These are phyloP conservation scores for Enteromius fasciolatus DNA, from an alignment of 2,797 vertebrate genomes.

Conservation along the genomic window DNA sequence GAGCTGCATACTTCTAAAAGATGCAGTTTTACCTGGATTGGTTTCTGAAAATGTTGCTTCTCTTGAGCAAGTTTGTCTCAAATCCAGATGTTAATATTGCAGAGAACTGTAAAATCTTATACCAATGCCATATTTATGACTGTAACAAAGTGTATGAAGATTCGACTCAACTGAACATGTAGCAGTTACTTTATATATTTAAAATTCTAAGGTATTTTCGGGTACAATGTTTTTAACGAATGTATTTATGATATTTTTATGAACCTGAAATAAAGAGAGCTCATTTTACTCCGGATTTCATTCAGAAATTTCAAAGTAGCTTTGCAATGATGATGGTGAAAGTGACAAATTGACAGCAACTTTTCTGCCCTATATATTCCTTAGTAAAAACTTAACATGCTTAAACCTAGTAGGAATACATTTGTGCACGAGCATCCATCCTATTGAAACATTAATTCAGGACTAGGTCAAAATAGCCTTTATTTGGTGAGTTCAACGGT, in stretches of 20 bases:
- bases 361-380: neutral
- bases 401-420: neutral
- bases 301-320: neutral
- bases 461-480: slow-evolving; percentile 35
- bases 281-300: slow-evolving; percentile 5
- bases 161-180: slow-evolving; percentile 42
- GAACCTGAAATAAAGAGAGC: slow-evolving; percentile 49
- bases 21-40: slow-evolving; percentile 4
- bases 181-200: slow-evolving; percentile 40
- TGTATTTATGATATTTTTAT: slow-evolving; percentile 51
- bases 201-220: slow-evolving; percentile 42
- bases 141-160: slow-evolving; percentile 32
- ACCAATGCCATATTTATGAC: slow-evolving; percentile 24
- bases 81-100: neutral
- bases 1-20: neutral
- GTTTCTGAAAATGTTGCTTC: neutral
- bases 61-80: neutral
- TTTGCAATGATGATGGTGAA: neutral
- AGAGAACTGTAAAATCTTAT: slow-evolving; percentile 3
- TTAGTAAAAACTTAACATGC: neutral
- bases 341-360: neutral
- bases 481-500: slow-evolving; percentile 23
- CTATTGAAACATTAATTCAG: slow-evolving; percentile 11
- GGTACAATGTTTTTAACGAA: slow-evolving; percentile 35
- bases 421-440: neutral